Conservation (phyloP, 1,140 invertebrate genomes). For the Brachionus angularis region DNA sequence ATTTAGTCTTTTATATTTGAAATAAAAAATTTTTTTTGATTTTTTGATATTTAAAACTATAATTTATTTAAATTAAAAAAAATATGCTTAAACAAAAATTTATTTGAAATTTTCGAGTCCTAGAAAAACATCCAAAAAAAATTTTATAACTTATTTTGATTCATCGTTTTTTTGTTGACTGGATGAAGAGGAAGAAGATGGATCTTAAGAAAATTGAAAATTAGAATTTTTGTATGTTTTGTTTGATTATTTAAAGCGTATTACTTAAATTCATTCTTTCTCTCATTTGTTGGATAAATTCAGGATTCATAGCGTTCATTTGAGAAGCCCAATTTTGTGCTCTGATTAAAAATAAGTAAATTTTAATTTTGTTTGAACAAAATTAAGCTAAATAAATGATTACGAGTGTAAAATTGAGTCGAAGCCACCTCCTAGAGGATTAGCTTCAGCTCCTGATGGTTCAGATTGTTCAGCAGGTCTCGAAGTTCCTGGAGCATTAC, state of each 20-base stretch:
- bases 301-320: slow-evolving; percentile 38
- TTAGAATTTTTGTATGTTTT: too few relatives aligned
- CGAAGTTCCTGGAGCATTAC: neutral
- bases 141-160: too few relatives aligned
- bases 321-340: slow-evolving; percentile 43
- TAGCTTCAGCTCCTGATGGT: neutral
- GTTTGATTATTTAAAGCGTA: slow-evolving; percentile 1
- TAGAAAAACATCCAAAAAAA: too few relatives aligned
- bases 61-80: too few relatives aligned
- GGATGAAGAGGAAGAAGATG: too few relatives aligned
- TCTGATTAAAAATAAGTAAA: neutral
- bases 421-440: neutral
- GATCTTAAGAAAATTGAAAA: too few relatives aligned
- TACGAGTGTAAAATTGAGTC: slow-evolving; percentile 10
- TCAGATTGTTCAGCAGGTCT: neutral
- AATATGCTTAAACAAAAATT: too few relatives aligned
- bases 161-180: too few relatives aligned
- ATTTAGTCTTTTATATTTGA: too few relatives aligned
- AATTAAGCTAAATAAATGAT: neutral
- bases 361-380: neutral
- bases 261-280: slow-evolving; percentile 34
- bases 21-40: too few relatives aligned
- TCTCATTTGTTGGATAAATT: slow-evolving; percentile 37
- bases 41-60: too few relatives aligned
- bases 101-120: too few relatives aligned